phyloP scores from a whole-genome alignment of 64 coral and sea anemone genomes.

The Pocillopora damicornis region DNA sequence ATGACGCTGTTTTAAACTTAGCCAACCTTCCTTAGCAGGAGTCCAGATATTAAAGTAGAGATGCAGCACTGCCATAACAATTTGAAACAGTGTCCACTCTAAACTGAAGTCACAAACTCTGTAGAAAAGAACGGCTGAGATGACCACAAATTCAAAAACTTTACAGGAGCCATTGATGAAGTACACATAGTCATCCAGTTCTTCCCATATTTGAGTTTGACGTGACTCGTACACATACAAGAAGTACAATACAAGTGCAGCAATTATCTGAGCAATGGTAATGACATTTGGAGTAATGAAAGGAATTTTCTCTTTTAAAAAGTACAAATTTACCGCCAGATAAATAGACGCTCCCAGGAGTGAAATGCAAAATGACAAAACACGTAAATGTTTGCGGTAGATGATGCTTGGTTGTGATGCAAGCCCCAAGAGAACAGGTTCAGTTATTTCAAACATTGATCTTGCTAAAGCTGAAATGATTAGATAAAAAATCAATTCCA shows the following conservation, averaged over 20 bases:
- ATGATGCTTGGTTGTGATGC: conserved; percentile 64
- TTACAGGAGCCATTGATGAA: conserved; percentile 91
- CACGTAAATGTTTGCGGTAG: conserved; percentile 70
- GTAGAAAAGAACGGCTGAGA: conserved; percentile 91
- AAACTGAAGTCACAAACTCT: conserved; percentile 92
- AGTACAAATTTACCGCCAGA: conserved; percentile 86
- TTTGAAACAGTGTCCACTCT: conserved; percentile 95
- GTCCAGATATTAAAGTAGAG: conserved; percentile 98
- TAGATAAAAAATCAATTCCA: conserved; percentile 92
- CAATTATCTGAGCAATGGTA: conserved; percentile 92
- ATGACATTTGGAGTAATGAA: conserved; percentile 98
- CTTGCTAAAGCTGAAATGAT: conserved; percentile 83
- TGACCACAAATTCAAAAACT: conserved; percentile 93
- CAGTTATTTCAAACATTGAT: conserved; percentile 95
- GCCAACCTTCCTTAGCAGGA: conserved; percentile 93
- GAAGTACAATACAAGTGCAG: conserved; percentile 76
- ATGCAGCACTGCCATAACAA: conserved; percentile 87
- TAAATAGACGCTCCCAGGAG: conserved; percentile 76
- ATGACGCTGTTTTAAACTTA: conserved; percentile 73
- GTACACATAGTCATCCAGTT: conserved; percentile 96
- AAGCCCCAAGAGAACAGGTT: conserved; percentile 77
- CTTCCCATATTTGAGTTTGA: conserved; percentile 88
- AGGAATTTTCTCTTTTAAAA: conserved; percentile 86
- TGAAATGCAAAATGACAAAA: conserved; percentile 61
- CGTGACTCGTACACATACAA: conserved; percentile 90